Evolutionary conservation across 2,797 vertebrate genomes (phyloP).

Genomic region (Xenops minutus): DNA sequence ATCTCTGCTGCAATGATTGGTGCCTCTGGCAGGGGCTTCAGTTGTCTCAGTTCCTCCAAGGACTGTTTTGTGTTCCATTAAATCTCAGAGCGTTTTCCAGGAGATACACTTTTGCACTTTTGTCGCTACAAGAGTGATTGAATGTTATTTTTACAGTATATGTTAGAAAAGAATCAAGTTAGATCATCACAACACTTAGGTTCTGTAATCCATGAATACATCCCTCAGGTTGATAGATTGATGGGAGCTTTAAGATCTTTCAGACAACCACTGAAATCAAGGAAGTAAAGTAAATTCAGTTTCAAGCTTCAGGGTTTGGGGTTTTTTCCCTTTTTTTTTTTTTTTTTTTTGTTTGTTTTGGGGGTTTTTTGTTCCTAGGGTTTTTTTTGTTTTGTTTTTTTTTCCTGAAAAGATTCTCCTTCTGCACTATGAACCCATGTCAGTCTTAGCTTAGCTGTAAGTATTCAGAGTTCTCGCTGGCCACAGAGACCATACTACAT

Average conservation of each 20-base stretch:
- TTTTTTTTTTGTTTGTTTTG: neutral
- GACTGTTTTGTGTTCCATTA: neutral
- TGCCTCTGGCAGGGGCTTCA: neutral
- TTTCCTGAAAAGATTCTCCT: neutral
- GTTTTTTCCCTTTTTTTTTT: neutral
- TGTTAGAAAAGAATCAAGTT: neutral
- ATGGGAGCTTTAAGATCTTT: neutral
- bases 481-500: rapidly evolving
- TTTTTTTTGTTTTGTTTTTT: neutral
- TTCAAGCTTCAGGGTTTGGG: neutral
- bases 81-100: neutral
- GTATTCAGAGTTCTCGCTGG: neutral
- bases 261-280: neutral
- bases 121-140: neutral
- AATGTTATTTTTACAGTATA: neutral
- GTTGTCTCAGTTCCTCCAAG: neutral
- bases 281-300: neutral
- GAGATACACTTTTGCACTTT: neutral
- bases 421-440: neutral
- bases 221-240: neutral
- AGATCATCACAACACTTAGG: neutral
- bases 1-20: neutral
- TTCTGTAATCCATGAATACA: neutral
- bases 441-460: neutral
- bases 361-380: no score